These are phyloP conservation scores for Drosophila fuyamai DNA, from an alignment of 1,140 invertebrate species.

Conservation along the genomic window DNA sequence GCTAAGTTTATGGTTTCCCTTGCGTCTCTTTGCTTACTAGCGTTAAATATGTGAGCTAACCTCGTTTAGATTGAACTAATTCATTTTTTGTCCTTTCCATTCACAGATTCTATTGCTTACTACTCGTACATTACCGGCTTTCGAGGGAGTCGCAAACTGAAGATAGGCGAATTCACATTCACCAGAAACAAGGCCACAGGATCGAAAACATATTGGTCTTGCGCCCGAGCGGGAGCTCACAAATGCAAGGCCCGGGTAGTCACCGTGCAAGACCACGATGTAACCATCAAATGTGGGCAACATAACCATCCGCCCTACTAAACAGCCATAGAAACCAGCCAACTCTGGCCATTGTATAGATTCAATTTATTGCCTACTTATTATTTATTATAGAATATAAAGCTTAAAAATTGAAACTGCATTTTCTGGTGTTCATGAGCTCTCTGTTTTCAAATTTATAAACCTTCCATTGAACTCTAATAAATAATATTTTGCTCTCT, in stretches of 20 bases:
- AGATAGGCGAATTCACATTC: conserved; percentile 81
- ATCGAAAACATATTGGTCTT: conserved; percentile 82
- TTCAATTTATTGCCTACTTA: conserved; percentile 42
- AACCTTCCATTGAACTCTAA: not conserved
- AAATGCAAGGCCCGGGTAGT: conserved; percentile 84
- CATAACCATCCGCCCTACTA: conserved; percentile 84
- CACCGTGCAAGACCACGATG: conserved; percentile 76
- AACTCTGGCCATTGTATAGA: conserved; percentile 30
- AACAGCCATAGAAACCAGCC: conserved; percentile 25
- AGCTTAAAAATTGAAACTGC: conserved; percentile 20
- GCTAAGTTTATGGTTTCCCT: conserved; percentile 18
- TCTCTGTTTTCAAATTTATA: no score
- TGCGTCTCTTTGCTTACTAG: conserved; percentile 23
- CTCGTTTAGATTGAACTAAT: conserved; percentile 38
- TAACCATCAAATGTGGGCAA: conserved; percentile 78
- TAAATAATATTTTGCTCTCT: conserved; percentile 26
- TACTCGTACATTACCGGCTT: conserved; percentile 83
- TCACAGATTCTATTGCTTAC: conserved; percentile 56
- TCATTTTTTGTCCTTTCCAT: conserved; percentile 24
- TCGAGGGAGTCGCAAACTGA: conserved; percentile 82
- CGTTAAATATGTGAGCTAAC: not conserved
- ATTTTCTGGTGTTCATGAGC: conserved; percentile 14
- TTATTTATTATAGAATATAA: conserved; percentile 51
- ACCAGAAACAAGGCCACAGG: conserved; percentile 81
- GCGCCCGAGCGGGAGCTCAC: conserved; percentile 80